Base-by-base conservation (phyloP, 2,113 vertebrate genomes). In the Aldabrachelys gigantea region DNA sequence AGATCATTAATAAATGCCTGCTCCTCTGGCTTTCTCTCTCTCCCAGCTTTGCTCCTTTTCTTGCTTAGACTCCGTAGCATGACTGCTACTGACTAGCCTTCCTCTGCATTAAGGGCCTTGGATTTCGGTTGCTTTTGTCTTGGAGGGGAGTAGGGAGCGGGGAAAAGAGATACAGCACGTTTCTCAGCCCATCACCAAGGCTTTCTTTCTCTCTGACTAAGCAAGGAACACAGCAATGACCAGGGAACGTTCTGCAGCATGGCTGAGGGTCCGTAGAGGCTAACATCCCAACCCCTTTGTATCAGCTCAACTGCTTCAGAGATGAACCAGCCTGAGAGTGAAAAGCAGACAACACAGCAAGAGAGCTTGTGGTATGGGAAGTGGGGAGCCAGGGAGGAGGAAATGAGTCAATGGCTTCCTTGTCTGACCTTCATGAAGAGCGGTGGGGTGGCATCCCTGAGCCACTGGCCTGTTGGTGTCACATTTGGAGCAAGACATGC, bases 91-190 rank as follows among this genome's bases (percentile, higher is more conserved):
- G 1, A 50, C 86, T 92, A 80, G 84, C 1, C 50, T 52, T 44
- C 59, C 82, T 19, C 59, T 56, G 82, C 92, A 91, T 38, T 72
- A 90, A 95, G 95, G 93, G 89, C 17, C 89, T 89, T 13, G 89
- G 90, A 90, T 62, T 53, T 80, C 84, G 75, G 12, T 57, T 1
- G 6, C 54, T 0, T 35, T 62, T 81, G 84, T 80, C 75, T 52
- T 75, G 84, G 89, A 91, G 83, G 88, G 85, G 0, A 0, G 44
- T 12, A 38, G 22, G 44, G 38, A 56, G 92, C 31, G 25, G 85
- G 50, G 3, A 3, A 47, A 88, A 86, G 89, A 84, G 90, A 31
- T 89, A 2, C 59, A 80, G 82, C 41, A 31, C 83, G 41, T 25
- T 50, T 84, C 82, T 84, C 89, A 31, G 79, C 92, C 89, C 83